Evolutionary conservation across 2,113 vertebrate species (phyloP), one percentile per base, ranked within the genome.

Genomic region (Perca schrenkii): DNA sequence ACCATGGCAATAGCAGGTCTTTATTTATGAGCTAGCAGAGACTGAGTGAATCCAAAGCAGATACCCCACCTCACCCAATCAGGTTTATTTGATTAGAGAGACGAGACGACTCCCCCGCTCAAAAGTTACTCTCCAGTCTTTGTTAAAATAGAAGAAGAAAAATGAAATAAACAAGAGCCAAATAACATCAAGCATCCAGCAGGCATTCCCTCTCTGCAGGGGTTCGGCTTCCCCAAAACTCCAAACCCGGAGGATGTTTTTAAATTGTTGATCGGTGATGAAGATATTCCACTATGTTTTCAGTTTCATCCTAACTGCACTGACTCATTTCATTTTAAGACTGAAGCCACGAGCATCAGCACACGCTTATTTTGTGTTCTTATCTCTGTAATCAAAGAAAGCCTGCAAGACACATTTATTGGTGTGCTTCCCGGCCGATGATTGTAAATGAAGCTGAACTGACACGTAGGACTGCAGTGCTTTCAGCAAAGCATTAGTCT

Each of bases 391-490:
- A 76, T 77, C 73, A 80, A 84, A 25, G 1, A 80, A 70, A 75
- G 50, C 58, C 46, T 70, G 56, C 8, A 74, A 75, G 61, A 82
- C 31, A 54, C 54, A 47, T 84, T 85, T 77, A 71, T 77, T 77
- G 57, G 69, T 78, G 72, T 72, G 46, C 69, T 86, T 74, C 49
- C 69, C 5, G 4, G 73, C 16, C 84, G 67, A 69, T 86, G 71
- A 77, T 83, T 85, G 68, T 81, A 74, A 89, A 87, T 86, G 47
- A 86, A 82, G 60, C 74, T 77, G 70, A 89, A 31, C 64, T 79
- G 74, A 87, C 88, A 86, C 54, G 36, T 77, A 77, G 50, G 74
- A 89, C 80, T 88, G 86, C 83, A 84, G 85, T 58, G 62, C 63
- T 83, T 74, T 84, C 74, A 81, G 63, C 28, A 69, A 56, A 82